These are phyloP conservation scores for Falcunculus frontatus DNA, from an alignment of 2,113 vertebrate species.

Conservation along the genomic window DNA sequence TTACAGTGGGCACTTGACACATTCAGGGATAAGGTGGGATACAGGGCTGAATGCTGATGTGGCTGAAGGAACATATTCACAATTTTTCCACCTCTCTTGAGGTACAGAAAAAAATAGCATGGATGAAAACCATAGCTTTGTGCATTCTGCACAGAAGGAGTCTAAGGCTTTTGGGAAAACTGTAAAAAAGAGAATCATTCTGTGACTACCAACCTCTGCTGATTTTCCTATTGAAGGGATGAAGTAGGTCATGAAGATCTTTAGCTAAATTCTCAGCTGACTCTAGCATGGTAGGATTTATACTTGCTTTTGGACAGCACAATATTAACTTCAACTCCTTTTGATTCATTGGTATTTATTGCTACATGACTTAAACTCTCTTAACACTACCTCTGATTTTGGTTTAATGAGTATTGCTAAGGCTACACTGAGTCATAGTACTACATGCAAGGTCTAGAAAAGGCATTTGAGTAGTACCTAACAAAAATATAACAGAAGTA, in stretches of 20 bases:
- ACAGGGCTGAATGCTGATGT: not conserved
- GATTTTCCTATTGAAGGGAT: not conserved
- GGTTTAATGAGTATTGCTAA: not conserved
- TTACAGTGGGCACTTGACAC: not conserved
- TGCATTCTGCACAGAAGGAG: not conserved
- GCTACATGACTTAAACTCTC: not conserved
- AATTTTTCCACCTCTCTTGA: not conserved
- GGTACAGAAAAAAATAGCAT: not conserved
- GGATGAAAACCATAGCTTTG: not conserved
- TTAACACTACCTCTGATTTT: not conserved
- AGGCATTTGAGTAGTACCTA: not conserved
- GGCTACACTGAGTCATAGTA: not conserved
- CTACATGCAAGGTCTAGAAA: not conserved
- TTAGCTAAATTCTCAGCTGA: not conserved
- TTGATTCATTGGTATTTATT: not conserved
- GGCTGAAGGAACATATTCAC: not conserved
- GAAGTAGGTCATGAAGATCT: conserved; percentile 17
- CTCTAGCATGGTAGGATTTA: not conserved
- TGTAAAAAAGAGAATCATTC: not conserved
- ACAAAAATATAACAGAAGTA: not conserved
- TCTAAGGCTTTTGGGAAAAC: not conserved
- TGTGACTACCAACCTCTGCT: not conserved
- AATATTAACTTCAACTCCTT: not conserved
- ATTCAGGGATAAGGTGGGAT: not conserved
- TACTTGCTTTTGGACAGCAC: not conserved